These are phyloP conservation scores for Acanthis flammea DNA, from an alignment of 2,797 vertebrate genomes.

Conservation along the genomic window DNA sequence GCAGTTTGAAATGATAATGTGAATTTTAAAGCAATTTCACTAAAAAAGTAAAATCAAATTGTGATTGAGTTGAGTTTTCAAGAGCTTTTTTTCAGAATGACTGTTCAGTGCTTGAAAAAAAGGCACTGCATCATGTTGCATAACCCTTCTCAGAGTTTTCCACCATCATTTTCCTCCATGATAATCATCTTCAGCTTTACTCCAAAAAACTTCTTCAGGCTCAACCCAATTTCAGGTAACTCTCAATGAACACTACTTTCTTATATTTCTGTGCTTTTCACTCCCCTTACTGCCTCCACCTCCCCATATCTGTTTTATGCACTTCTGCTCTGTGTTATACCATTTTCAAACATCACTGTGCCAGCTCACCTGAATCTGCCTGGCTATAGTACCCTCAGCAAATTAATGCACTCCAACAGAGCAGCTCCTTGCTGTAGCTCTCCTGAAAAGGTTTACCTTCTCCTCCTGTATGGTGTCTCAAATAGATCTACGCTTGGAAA, in stretches of 20 bases:
- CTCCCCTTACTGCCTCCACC: background rate
- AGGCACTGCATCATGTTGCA: background rate
- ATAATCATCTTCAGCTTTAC: background rate
- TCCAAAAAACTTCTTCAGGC: background rate
- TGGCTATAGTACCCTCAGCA: background rate
- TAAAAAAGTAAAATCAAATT: background rate
- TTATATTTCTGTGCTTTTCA: background rate
- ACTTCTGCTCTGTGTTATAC: background rate
- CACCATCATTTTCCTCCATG: background rate
- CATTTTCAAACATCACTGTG: background rate
- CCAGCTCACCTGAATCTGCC: background rate
- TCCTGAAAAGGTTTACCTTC: background rate
- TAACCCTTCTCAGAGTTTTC: background rate
- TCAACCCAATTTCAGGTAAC: background rate
- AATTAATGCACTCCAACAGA: background rate
- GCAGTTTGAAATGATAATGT: background rate
- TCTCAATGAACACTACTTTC: background rate
- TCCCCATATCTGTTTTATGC: background rate
- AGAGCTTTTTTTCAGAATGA: background rate
- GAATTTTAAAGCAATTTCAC: background rate
- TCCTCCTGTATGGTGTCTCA: background rate
- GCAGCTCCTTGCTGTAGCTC: background rate
- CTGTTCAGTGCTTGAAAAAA: background rate
- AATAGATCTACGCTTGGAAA: background rate
- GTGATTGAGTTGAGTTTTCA: background rate